Percentiles rank a stretch among this genome's conserved stretches.
phyloP scores from a whole-genome alignment of 1,140 invertebrate genomes.

The Polypedilum pembai region DNA sequence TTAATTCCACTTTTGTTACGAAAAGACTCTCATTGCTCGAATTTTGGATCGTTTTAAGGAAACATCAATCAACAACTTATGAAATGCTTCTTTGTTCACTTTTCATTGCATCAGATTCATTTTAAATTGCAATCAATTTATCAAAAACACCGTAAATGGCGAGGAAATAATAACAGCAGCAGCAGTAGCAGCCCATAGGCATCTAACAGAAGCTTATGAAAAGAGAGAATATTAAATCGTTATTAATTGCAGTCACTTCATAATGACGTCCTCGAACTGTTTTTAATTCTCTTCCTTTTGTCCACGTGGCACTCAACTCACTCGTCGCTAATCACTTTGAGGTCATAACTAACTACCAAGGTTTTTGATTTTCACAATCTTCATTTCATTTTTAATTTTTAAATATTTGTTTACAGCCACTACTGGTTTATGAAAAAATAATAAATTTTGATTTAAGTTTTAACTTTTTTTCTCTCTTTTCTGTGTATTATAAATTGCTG shows the following conservation, averaged over 20 bases:
- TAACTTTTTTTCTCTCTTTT: too few relatives aligned
- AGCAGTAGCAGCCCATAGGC: neutral
- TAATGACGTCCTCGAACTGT: neutral
- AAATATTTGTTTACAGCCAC: too few relatives aligned
- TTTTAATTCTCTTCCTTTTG: slow-evolving; percentile 12
- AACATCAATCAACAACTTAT: neutral
- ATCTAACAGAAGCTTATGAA: slow-evolving; percentile 1
- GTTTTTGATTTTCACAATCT: too few relatives aligned
- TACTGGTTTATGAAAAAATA: too few relatives aligned
- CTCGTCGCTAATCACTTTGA: too few relatives aligned
- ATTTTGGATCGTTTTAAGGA: neutral
- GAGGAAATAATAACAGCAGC: neutral
- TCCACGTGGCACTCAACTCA: neutral
- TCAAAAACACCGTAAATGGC: neutral
- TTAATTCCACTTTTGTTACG: neutral
- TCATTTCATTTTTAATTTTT: too few relatives aligned
- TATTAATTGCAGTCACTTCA: neutral
- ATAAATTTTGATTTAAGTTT: too few relatives aligned
- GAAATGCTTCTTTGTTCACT: neutral
- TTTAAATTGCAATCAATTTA: neutral
- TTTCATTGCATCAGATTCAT: neutral
- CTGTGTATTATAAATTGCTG: too few relatives aligned
- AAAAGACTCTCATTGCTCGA: neutral
- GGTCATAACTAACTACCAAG: too few relatives aligned
- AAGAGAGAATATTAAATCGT: neutral